Conservation (phyloP, 1,140 invertebrate species). For the Samia ricini region DNA sequence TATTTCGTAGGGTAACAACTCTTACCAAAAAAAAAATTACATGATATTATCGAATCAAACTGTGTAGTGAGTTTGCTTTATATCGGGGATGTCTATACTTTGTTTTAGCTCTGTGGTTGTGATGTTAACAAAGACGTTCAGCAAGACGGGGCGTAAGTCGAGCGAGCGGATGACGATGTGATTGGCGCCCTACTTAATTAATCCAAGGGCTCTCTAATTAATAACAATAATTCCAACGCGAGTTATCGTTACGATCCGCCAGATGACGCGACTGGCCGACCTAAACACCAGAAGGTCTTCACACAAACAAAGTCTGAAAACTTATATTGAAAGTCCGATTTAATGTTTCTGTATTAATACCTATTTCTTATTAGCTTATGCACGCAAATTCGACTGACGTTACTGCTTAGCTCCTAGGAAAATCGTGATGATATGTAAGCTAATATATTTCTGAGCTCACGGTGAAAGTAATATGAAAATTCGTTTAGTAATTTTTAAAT, state of each 20-base stretch:
- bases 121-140: constrained; percentile 72
- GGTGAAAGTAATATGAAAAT: too few species aligned
- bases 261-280: constrained; percentile 59
- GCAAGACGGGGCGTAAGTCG: constrained; percentile 59
- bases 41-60: background rate
- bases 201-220: constrained; percentile 70
- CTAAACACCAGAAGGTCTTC: constrained; percentile 40
- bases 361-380: too few species aligned
- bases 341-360: too few species aligned
- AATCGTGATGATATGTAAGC: too few species aligned
- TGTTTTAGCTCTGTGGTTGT: constrained; percentile 36
- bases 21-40: too few species aligned
- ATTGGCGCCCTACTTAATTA: constrained; percentile 75
- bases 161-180: constrained; percentile 63
- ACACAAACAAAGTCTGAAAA: constrained; percentile 50
- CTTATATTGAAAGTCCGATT: too few species aligned
- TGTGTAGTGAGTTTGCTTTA: background rate
- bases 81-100: background rate
- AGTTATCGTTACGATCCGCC: constrained; percentile 54
- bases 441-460: too few species aligned
- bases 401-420: too few species aligned
- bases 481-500: too few species aligned
- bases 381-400: too few species aligned
- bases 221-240: constrained; percentile 70
- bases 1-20: too few species aligned